phyloP scores from a whole-genome alignment of 1,140 invertebrate genomes.

The Drosophila lowei region DNA sequence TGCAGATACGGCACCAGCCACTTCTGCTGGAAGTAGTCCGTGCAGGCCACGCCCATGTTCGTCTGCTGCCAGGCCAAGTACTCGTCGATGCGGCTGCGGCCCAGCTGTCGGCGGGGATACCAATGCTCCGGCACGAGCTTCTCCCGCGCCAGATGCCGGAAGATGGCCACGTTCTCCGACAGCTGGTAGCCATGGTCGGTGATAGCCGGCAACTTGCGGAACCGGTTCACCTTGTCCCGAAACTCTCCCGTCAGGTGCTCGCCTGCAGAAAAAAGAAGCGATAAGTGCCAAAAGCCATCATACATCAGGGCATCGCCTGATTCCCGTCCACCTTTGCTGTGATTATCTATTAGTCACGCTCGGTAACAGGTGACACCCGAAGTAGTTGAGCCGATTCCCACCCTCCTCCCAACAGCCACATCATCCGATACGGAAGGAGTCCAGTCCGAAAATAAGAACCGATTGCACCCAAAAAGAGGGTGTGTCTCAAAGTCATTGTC shows the following conservation, averaged over 20 bases:
- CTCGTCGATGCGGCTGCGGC: conserved; percentile 90
- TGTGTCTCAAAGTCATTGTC: conserved; percentile 45
- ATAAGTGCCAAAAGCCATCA: background rate
- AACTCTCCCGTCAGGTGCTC: conserved; percentile 90
- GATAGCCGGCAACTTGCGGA: conserved; percentile 89
- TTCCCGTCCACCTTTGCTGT: background rate
- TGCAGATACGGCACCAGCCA: conserved; percentile 84
- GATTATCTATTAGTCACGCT: no score
- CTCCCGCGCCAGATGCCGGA: conserved; percentile 84
- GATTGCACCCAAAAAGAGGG: conserved; percentile 31
- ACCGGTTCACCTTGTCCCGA: conserved; percentile 88
- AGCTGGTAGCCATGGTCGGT: conserved; percentile 91
- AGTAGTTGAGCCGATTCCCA: no score
- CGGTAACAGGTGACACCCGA: no score
- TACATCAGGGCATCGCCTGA: background rate
- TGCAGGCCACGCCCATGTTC: conserved; percentile 87
- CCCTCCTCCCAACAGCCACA: background rate
- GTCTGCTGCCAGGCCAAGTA: conserved; percentile 94
- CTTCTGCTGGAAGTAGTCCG: conserved; percentile 88
- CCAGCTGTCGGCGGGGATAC: conserved; percentile 88
- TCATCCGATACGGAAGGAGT: conserved; percentile 17
- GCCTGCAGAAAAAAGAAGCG: conserved; percentile 80
- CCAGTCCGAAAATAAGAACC: conserved; percentile 2
- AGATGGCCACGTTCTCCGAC: conserved; percentile 89
- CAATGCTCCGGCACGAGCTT: conserved; percentile 86